Base-by-base conservation (phyloP, 1,140 invertebrate species). In the Glomeris maerens region DNA sequence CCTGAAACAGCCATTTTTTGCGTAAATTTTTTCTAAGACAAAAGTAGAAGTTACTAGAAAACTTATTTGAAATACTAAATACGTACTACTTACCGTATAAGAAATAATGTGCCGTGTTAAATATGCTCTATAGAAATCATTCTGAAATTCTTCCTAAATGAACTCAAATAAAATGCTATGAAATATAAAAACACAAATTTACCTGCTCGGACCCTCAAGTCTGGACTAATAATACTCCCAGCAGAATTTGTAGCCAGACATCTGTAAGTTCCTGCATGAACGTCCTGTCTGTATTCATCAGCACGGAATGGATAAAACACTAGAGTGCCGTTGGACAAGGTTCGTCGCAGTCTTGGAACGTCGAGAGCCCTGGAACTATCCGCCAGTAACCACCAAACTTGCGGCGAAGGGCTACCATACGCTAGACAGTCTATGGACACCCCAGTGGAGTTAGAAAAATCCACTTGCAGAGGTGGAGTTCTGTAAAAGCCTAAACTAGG, bases 361-460 rank as follows among this genome's bases (percentile, higher is more conserved):
- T 61, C 57, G n/a, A 55, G 55, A 0, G 66, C 59, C 1, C 57
- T 53, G n/a, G 52, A 54, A 10, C 64, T 66, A 55, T 66, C 63
- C n/a, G 55, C 56, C 39, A 55, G 57, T 4, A 66, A 52, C 68
- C 68, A 70, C 4, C 64, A 60, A 10, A 69, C 53, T 23, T 52
- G 53, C 2, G 68, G 67, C 2, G 62, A 58, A 0, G 68, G 67
- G 3, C 60, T 56, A n/a, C 65, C 68, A 44, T 55, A 58, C 5
- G 65, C 66, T 13, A 62, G 58, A 50, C 68, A 70, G 5, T 62
- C 58, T 23, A 69, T 58, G 14, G 57, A 54, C 13, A 61, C 61
- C 10, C 66, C 67, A 27, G 62, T 61, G 1, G 60, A 64, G 53
- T 69, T 69, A 31, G 63, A 59, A 51, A 69, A 67, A 1, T 57